These are phyloP conservation scores for Apotomis turbidana DNA, from an alignment of 2,888 invertebrate genomes.

Conservation along the genomic window DNA sequence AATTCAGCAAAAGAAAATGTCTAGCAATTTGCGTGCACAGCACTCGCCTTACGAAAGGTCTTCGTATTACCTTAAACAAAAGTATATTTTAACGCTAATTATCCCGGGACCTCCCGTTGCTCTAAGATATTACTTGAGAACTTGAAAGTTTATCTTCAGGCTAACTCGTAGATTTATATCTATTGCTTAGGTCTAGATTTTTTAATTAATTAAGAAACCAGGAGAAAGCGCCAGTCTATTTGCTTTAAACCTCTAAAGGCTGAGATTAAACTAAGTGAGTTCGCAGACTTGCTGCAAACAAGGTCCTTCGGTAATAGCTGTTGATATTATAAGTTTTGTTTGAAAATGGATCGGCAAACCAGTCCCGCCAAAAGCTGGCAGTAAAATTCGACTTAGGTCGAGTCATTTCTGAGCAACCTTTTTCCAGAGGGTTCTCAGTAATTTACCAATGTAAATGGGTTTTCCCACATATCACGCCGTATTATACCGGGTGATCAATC, in stretches of 20 bases:
- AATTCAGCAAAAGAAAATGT: too few relatives aligned
- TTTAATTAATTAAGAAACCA: constrained; percentile 22
- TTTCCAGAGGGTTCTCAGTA: neutral
- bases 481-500: too few relatives aligned
- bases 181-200: neutral
- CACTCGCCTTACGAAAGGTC: too few relatives aligned
- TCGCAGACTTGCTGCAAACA: constrained; percentile 2
- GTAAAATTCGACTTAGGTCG: neutral
- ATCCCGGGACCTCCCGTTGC: too few relatives aligned
- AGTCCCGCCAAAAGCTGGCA: neutral
- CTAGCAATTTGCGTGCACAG: too few relatives aligned
- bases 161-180: constrained; percentile 1
- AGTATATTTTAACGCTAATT: too few relatives aligned
- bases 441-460: too few relatives aligned
- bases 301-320: neutral
- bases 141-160: neutral
- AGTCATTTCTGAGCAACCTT: neutral
- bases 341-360: neutral
- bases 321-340: constrained; percentile 5
- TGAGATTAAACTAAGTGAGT: constrained; percentile 11
- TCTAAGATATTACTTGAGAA: neutral
- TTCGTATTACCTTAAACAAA: too few relatives aligned
- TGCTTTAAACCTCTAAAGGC: constrained; percentile 5
- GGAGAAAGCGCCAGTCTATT: constrained; percentile 9
- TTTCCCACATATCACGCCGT: too few relatives aligned